Evolutionary conservation across 1,140 invertebrate genomes (phyloP).

Genomic region (Pseudomyrmex pallidus): DNA sequence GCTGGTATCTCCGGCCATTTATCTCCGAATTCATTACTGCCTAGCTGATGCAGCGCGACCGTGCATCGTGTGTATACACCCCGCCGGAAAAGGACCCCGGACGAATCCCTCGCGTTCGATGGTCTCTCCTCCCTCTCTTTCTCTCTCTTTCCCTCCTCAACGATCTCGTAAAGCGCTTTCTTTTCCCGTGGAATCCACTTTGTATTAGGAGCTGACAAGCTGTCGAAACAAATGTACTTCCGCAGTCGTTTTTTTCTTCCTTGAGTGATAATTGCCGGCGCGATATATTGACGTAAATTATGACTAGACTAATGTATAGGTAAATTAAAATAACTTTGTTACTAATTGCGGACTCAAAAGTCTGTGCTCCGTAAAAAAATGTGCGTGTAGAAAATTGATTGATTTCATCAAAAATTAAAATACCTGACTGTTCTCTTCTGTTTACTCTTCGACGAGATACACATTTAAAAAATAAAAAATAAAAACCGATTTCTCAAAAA

Average conservation of each 20-base stretch:
- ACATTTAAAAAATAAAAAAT: neutral
- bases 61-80: slow-evolving; percentile 37
- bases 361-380: neutral
- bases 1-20: slow-evolving; percentile 77
- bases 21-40: slow-evolving; percentile 79
- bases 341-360: neutral
- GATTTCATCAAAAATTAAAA: neutral
- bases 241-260: slow-evolving; percentile 57
- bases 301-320: too few relatives aligned
- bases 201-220: slow-evolving; percentile 63
- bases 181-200: slow-evolving; percentile 70
- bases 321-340: too few relatives aligned
- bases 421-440: too few relatives aligned
- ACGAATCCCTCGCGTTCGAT: slow-evolving; percentile 63
- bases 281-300: neutral
- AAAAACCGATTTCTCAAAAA: neutral
- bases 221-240: slow-evolving; percentile 65
- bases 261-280: slow-evolving; percentile 23
- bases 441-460: neutral
- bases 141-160: too few relatives aligned
- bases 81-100: slow-evolving; percentile 51
- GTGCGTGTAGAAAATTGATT: neutral
- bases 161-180: slow-evolving; percentile 43
- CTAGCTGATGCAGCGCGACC: slow-evolving; percentile 70
- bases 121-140: neutral